phyloP scores from a whole-genome alignment of 2,888 invertebrate genomes.

The Hydraecia micacea region DNA sequence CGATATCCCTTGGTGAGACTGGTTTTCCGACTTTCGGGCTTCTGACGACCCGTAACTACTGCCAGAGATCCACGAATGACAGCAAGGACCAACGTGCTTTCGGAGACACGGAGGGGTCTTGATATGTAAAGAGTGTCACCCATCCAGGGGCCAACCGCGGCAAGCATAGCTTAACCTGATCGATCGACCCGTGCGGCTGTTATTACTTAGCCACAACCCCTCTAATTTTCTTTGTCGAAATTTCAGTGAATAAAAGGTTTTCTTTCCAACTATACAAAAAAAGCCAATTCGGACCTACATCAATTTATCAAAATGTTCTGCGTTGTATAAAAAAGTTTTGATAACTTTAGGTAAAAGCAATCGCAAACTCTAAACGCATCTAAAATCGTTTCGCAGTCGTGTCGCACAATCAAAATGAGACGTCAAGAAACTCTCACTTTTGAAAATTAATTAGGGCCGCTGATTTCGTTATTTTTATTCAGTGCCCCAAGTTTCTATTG shows the following conservation, averaged over 20 bases:
- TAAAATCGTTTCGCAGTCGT: conserved; percentile 59
- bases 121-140: neutral
- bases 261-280: neutral
- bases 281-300: neutral
- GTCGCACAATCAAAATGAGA: conserved; percentile 44
- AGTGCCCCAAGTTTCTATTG: conserved; percentile 85
- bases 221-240: neutral
- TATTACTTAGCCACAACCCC: neutral
- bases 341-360: neutral
- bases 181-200: neutral
- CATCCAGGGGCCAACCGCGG: neutral
- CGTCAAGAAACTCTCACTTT: conserved; percentile 74
- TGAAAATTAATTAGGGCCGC: conserved; percentile 81
- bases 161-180: neutral
- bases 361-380: conserved; percentile 9
- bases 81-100: neutral
- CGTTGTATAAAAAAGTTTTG: neutral
- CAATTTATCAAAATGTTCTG: neutral
- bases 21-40: too few relatives aligned
- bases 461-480: conserved; percentile 87
- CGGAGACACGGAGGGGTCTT: neutral
- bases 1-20: too few relatives aligned
- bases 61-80: too few relatives aligned
- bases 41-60: too few relatives aligned
- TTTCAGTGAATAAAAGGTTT: neutral